Evolutionary conservation across 2,888 invertebrate species (phyloP).

Genomic region (Calameuta pallipes): DNA sequence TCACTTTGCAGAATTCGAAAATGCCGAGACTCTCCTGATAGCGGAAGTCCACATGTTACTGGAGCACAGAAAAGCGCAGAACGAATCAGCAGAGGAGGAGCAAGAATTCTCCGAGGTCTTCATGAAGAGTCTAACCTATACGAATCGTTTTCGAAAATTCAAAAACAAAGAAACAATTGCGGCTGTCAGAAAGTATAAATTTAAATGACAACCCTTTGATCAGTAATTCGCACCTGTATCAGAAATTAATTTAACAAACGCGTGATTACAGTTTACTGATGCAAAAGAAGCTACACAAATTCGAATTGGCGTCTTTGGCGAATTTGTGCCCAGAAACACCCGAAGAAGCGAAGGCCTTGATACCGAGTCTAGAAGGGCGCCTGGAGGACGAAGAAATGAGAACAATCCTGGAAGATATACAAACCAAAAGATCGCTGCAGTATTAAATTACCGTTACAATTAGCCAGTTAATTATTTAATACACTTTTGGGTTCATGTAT

Average conservation of each 20-base stretch:
- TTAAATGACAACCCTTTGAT: too few species aligned
- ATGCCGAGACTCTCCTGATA: slow-evolving; percentile 95
- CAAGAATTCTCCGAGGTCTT: slow-evolving; percentile 99
- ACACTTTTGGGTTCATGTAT: too few species aligned
- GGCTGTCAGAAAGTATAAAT: slow-evolving; percentile 88
- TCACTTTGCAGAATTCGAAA: slow-evolving; percentile 87
- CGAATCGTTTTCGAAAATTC: slow-evolving; percentile 95
- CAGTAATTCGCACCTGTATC: neutral
- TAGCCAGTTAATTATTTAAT: too few species aligned
- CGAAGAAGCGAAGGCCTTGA: slow-evolving; percentile 97
- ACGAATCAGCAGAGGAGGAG: slow-evolving; percentile 97
- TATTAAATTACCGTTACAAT: slow-evolving; percentile 71
- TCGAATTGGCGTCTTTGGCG: slow-evolving; percentile 96
- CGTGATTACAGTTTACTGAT: slow-evolving; percentile 78
- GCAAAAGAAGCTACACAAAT: slow-evolving; percentile 97
- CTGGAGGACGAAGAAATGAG: slow-evolving; percentile 99
- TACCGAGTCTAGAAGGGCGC: slow-evolving; percentile 96
- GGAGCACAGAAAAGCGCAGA: slow-evolving; percentile 97
- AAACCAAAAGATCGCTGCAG: slow-evolving; percentile 97
- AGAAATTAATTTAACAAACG: too few species aligned
- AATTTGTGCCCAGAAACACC: slow-evolving; percentile 99
- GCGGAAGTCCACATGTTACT: slow-evolving; percentile 96
- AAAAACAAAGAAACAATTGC: slow-evolving; percentile 98
- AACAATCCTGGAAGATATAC: slow-evolving; percentile 96
- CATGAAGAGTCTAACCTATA: slow-evolving; percentile 96